Percentiles rank a stretch among this genome's conserved stretches.
These are phyloP conservation scores for Sphaerophoria rueppellii DNA, from an alignment of 2,888 invertebrate genomes.

Conservation along the genomic window DNA sequence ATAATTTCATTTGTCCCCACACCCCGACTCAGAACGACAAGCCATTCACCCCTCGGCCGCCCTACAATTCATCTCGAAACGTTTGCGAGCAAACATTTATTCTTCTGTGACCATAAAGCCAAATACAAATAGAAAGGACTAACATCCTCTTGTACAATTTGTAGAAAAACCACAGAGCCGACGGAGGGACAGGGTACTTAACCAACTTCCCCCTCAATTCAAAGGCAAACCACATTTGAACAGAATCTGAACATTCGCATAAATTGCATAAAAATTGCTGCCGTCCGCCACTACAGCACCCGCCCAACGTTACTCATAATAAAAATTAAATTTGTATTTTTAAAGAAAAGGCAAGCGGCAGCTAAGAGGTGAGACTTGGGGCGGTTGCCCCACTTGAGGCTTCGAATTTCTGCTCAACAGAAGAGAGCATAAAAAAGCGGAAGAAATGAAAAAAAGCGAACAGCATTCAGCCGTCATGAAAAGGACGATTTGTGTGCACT, in stretches of 20 bases:
- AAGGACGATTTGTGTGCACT: conserved; percentile 61
- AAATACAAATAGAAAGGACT: conserved; percentile 72
- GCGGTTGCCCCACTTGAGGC: background rate
- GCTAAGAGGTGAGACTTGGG: background rate
- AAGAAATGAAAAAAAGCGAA: conserved; percentile 50
- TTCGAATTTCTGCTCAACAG: background rate
- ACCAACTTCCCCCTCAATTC: conserved; percentile 10
- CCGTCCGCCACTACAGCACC: background rate
- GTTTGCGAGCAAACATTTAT: conserved; percentile 68
- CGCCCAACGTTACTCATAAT: conserved; percentile 66
- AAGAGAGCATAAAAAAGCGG: conserved; percentile 9
- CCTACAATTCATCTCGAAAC: conserved; percentile 60
- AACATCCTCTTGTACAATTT: conserved; percentile 51
- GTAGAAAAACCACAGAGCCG: background rate
- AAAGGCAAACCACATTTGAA: conserved; percentile 40
- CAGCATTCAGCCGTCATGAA: conserved; percentile 65
- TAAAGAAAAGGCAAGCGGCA: conserved; percentile 42
- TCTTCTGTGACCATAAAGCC: conserved; percentile 72
- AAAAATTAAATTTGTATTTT: conserved; percentile 74
- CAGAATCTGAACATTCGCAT: conserved; percentile 69
- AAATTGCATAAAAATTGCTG: conserved; percentile 73
- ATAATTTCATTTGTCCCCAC: conserved; percentile 45
- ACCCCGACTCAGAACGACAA: background rate
- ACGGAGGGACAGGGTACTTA: background rate
- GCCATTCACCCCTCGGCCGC: background rate